A percentile compares a stretch with the other conserved stretches of the same genome.
Conservation (phyloP, 2,113 vertebrate genomes). For the Fukomys damarensis region DNA sequence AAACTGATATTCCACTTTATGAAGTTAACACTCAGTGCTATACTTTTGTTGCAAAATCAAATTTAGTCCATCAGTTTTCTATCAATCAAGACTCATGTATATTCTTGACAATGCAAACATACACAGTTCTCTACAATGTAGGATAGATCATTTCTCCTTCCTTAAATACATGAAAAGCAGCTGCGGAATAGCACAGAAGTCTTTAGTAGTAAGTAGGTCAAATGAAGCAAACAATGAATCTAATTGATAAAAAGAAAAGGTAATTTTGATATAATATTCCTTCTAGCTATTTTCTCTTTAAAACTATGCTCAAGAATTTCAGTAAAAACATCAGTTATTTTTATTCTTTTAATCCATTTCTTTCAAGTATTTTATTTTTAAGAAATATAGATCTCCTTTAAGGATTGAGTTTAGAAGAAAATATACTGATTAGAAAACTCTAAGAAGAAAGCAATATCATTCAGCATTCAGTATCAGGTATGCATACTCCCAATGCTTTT, state of each 20-base stretch:
- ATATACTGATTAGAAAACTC: neutral
- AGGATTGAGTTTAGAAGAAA: conserved; percentile 22
- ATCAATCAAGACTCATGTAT: neutral
- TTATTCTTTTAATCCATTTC: conserved; percentile 49
- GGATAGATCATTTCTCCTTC: conserved; percentile 73
- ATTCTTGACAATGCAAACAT: conserved; percentile 63
- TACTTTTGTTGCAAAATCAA: conserved; percentile 19
- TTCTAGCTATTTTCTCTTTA: conserved; percentile 68
- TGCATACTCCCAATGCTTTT: neutral
- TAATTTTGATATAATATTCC: conserved; percentile 61
- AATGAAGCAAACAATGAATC: conserved; percentile 75
- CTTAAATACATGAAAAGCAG: conserved; percentile 78
- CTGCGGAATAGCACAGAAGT: conserved; percentile 77
- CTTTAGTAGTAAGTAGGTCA: conserved; percentile 79
- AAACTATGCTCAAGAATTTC: conserved; percentile 54
- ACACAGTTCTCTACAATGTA: conserved; percentile 70
- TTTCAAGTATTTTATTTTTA: conserved; percentile 31
- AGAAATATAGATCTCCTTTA: conserved; percentile 35
- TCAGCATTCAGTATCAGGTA: neutral
- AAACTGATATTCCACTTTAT: neutral
- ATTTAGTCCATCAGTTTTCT: conserved; percentile 55
- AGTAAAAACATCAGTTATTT: conserved; percentile 50
- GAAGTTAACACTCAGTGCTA: neutral
- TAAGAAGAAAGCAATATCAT: neutral
- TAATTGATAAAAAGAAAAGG: conserved; percentile 64